Evolutionary conservation across 37 sponge, comb jelly and placozoan genomes (phyloP).

Genomic region (Trichoplax adhaerens): DNA sequence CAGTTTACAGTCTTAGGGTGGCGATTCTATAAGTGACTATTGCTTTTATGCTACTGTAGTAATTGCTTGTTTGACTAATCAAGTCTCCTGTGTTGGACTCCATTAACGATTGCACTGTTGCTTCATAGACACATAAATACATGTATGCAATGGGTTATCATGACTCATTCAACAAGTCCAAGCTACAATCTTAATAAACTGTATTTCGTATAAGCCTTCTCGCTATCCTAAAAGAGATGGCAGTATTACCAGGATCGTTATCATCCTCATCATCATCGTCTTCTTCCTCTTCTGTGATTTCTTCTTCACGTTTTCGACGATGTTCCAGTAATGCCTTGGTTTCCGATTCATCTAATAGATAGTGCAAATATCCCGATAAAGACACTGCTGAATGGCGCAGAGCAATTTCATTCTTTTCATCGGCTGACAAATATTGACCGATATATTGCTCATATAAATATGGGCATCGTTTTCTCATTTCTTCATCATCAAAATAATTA

Average conservation of each 20-base stretch:
- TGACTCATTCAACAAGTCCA: too few relatives aligned
- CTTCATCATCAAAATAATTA: slow-evolving; percentile 48
- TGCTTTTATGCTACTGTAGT: too few relatives aligned
- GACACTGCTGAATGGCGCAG: slow-evolving; percentile 18
- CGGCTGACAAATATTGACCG: slow-evolving; percentile 59
- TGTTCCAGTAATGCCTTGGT: slow-evolving; percentile 1
- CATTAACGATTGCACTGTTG: too few relatives aligned
- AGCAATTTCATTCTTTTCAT: slow-evolving; percentile 24
- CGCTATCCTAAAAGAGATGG: too few relatives aligned
- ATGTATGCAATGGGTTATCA: too few relatives aligned
- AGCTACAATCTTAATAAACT: too few relatives aligned
- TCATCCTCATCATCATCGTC: slow-evolving; percentile 11
- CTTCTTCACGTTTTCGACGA: slow-evolving; percentile 28
- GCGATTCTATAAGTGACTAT: too few relatives aligned
- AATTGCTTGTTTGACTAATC: too few relatives aligned
- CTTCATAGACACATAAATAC: too few relatives aligned
- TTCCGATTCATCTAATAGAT: slow-evolving; percentile 17
- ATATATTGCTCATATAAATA: slow-evolving; percentile 53
- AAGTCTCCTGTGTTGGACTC: too few relatives aligned
- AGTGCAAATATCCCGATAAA: slow-evolving; percentile 26
- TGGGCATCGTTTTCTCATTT: slow-evolving; percentile 51
- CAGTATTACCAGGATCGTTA: not conserved
- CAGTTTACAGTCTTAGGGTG: too few relatives aligned
- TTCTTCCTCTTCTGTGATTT: slow-evolving; percentile 14
- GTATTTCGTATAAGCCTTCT: too few relatives aligned